Evolutionary conservation across 1,140 invertebrate species (phyloP).

Genomic region (Musca vetustissima): DNA sequence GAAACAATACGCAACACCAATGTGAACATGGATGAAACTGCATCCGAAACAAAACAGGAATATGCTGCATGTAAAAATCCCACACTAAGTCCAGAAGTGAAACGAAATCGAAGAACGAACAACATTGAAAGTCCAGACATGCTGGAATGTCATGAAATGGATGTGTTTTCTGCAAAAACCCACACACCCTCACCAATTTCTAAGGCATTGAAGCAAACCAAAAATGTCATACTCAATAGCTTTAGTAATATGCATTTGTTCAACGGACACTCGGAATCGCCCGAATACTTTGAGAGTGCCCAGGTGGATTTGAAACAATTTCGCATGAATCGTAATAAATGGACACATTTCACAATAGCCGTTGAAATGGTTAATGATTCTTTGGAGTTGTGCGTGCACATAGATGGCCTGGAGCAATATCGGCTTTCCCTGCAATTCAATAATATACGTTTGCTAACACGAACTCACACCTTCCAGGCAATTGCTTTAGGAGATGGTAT

Average conservation of each 20-base stretch:
- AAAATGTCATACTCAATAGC: slow-evolving; percentile 46
- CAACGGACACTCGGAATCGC: slow-evolving; percentile 13
- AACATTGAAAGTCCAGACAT: too few relatives aligned
- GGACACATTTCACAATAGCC: slow-evolving; percentile 47
- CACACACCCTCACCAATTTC: slow-evolving; percentile 31
- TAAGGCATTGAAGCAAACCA: slow-evolving; percentile 49
- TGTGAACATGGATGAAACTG: slow-evolving; percentile 22
- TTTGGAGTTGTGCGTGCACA: slow-evolving; percentile 37
- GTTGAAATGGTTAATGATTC: slow-evolving; percentile 37
- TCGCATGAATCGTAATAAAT: slow-evolving; percentile 41
- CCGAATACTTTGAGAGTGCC: slow-evolving; percentile 30
- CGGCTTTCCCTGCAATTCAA: slow-evolving; percentile 36
- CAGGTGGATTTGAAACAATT: slow-evolving; percentile 38
- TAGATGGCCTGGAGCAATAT: slow-evolving; percentile 48
- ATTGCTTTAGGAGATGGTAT: slow-evolving; percentile 43
- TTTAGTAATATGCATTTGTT: slow-evolving; percentile 44
- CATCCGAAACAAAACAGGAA: neutral
- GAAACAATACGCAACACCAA: slow-evolving; percentile 29
- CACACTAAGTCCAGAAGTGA: neutral
- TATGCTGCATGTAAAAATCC: neutral
- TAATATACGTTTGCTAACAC: slow-evolving; percentile 35
- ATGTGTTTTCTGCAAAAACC: neutral
- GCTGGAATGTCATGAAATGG: too few relatives aligned
- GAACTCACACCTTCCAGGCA: slow-evolving; percentile 43
- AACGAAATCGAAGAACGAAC: neutral